A percentile compares a stretch with the other conserved stretches of the same genome.
Evolutionary conservation across 2,888 invertebrate genomes (phyloP).

Genomic region (Agriopis marginaria): DNA sequence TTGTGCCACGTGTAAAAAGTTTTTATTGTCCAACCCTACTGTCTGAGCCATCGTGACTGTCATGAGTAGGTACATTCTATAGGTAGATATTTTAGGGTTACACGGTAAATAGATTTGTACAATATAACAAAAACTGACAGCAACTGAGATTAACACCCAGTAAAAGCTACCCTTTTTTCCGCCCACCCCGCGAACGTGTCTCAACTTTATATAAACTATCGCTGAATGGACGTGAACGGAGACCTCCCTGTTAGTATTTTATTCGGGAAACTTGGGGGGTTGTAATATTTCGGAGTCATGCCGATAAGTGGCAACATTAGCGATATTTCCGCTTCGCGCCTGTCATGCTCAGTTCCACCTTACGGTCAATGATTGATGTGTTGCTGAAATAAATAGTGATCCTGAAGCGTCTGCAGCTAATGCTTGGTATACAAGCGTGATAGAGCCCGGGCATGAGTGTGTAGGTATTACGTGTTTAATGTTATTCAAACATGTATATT

Average conservation of each 20-base stretch:
- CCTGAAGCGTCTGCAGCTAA: constrained; percentile 18
- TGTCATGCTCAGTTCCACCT: constrained; percentile 43
- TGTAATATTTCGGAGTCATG: constrained; percentile 46
- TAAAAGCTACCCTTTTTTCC: constrained; percentile 16
- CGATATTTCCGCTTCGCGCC: constrained; percentile 45
- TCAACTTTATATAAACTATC: constrained; percentile 32
- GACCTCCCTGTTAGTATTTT: constrained; percentile 22
- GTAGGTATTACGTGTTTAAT: no score
- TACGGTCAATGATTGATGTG: constrained; percentile 47
- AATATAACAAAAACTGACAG: constrained; percentile 11
- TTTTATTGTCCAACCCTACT: no score
- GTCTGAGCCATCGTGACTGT: no score
- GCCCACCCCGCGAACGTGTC: constrained; percentile 20
- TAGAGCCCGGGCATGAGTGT: background rate
- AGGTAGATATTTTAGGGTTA: no score
- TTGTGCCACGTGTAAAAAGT: no score
- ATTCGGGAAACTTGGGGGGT: constrained; percentile 22
- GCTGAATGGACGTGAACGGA: constrained; percentile 28
- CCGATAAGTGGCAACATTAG: constrained; percentile 52
- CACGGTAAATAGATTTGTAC: no score
- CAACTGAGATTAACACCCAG: constrained; percentile 16
- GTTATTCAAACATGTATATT: background rate
- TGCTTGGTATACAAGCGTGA: constrained; percentile 4
- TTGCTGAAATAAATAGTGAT: constrained; percentile 30
- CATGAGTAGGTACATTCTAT: no score